phyloP scores from a whole-genome alignment of 2,797 vertebrate genomes.

The Trachops cirrhosus region DNA sequence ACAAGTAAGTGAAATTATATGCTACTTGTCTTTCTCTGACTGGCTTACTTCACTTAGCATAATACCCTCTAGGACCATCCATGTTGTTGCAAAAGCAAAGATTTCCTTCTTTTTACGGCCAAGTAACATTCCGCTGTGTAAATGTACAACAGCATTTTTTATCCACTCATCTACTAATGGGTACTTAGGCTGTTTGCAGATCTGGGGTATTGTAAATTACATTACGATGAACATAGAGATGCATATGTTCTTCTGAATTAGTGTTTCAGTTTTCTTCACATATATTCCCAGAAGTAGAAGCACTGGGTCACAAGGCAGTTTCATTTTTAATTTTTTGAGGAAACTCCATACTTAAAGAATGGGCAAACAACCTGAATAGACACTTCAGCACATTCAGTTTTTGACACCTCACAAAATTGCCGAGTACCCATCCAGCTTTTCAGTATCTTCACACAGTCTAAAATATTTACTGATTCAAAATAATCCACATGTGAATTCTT shows the following conservation, averaged over 20 bases:
- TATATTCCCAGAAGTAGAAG: background rate
- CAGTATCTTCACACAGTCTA: background rate
- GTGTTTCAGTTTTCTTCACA: background rate
- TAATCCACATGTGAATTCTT: background rate
- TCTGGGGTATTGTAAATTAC: background rate
- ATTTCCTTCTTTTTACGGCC: background rate
- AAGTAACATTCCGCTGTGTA: background rate
- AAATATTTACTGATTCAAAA: constrained; percentile 7
- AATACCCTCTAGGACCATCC: background rate
- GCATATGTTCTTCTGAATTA: background rate
- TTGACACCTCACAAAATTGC: background rate
- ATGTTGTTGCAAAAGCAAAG: background rate
- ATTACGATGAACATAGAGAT: background rate
- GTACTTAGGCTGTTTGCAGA: background rate
- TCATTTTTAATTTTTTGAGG: background rate
- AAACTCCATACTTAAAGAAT: background rate
- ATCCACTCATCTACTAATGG: background rate
- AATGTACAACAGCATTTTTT: background rate
- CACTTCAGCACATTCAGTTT: background rate
- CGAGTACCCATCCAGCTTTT: background rate
- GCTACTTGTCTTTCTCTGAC: background rate
- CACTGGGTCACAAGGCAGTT: background rate
- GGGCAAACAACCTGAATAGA: background rate
- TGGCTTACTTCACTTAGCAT: background rate
- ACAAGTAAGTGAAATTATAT: background rate